These are phyloP conservation scores for Trogon surrucura DNA, from an alignment of 2,113 vertebrate species.

Conservation along the genomic window DNA sequence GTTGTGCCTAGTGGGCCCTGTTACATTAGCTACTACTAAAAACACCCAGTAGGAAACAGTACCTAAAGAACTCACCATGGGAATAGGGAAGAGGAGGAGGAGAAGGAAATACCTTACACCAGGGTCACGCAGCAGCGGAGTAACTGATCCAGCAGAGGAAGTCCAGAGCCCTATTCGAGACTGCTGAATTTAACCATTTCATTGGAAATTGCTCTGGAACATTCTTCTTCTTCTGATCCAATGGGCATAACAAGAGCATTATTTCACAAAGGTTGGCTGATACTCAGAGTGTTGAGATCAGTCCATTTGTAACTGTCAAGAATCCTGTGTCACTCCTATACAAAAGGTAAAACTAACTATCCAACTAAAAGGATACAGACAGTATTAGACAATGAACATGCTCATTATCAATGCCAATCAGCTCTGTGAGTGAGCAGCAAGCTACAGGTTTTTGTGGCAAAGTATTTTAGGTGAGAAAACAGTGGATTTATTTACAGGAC, in stretches of 20 bases:
- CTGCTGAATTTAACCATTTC: background rate
- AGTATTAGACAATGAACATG: background rate
- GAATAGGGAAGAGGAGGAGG: background rate
- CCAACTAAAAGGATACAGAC: background rate
- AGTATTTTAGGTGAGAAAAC: background rate
- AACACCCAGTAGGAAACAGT: background rate
- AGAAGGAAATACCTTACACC: background rate
- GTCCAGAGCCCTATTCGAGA: background rate
- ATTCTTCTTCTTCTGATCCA: background rate
- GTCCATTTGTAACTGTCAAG: background rate
- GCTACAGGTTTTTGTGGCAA: background rate
- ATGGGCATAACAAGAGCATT: background rate
- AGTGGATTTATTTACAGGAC: background rate
- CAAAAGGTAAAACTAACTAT: background rate
- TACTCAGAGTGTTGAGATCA: background rate
- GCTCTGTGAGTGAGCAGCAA: background rate
- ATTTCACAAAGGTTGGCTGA: background rate
- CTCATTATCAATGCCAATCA: background rate
- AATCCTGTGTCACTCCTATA: background rate
- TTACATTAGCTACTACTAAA: background rate
- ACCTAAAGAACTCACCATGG: background rate
- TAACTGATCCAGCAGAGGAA: background rate
- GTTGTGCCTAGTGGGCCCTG: background rate
- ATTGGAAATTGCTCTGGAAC: background rate
- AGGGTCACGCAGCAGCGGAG: accelerated